Percentiles rank a stretch among this genome's conserved stretches.
Evolutionary conservation across 2,113 vertebrate genomes (phyloP).

Genomic region (Ginglymostoma cirratum): DNA sequence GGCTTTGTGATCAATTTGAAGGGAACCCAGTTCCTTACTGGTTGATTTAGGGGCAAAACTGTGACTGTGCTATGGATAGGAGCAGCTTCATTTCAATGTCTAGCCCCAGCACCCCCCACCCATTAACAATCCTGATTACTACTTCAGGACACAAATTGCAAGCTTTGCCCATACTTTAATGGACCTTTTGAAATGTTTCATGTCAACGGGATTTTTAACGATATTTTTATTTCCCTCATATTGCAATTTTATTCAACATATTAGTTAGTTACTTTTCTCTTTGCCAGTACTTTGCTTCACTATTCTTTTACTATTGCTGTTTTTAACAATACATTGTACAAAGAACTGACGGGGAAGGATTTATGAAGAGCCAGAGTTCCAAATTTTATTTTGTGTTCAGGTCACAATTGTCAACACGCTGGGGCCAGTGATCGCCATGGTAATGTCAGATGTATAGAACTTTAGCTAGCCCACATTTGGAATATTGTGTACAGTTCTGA

Average conservation of each 20-base stretch:
- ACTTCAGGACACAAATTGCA: not conserved
- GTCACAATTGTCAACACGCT: not conserved
- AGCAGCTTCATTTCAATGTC: not conserved
- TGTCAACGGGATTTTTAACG: not conserved
- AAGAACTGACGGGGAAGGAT: not conserved
- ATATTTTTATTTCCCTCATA: not conserved
- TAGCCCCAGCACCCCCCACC: not conserved
- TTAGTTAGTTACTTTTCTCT: not conserved
- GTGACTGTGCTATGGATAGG: not conserved
- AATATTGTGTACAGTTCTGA: too few species aligned
- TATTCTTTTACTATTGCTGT: not conserved
- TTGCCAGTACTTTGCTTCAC: not conserved
- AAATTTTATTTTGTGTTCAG: not conserved
- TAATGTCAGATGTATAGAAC: not conserved
- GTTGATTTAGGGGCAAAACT: not conserved
- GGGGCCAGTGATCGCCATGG: not conserved
- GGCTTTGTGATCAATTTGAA: not conserved
- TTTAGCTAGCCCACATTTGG: too few species aligned
- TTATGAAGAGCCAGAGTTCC: not conserved
- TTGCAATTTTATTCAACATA: not conserved
- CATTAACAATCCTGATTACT: not conserved
- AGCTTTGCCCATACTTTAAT: not conserved
- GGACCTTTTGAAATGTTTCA: not conserved
- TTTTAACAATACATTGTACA: not conserved
- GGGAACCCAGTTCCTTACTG: not conserved